phyloP scores from a whole-genome alignment of 2,888 invertebrate genomes.

The Hecatera dysodea region DNA sequence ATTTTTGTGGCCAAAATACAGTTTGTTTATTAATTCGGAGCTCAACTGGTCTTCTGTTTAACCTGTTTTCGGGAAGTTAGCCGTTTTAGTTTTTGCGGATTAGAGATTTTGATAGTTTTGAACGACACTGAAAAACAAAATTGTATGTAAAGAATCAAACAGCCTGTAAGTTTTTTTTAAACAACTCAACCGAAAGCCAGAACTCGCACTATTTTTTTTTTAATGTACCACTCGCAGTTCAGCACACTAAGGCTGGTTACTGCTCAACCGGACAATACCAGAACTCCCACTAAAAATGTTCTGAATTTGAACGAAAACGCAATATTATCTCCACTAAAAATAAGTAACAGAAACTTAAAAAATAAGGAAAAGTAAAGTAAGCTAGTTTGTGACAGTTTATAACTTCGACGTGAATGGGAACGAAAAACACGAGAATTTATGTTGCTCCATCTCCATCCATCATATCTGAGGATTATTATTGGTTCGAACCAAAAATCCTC shows the following conservation, averaged over 20 bases:
- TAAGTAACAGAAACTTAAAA: too few relatives aligned
- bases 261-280: background rate
- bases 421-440: too few relatives aligned
- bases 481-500: background rate
- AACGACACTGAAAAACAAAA: background rate
- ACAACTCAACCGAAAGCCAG: background rate
- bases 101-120: background rate
- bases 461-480: background rate
- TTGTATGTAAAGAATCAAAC: background rate
- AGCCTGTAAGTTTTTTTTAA: background rate
- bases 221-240: too few relatives aligned
- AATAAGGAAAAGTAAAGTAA: too few relatives aligned
- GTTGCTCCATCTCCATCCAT: too few relatives aligned
- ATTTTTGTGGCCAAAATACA: constrained; percentile 72
- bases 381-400: too few relatives aligned
- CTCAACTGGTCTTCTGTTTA: constrained; percentile 54
- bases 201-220: background rate
- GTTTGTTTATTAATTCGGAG: constrained; percentile 66
- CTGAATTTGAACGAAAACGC: too few relatives aligned
- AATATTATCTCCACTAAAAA: too few relatives aligned
- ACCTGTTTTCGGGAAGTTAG: constrained; percentile 24
- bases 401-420: too few relatives aligned
- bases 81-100: constrained; percentile 14
- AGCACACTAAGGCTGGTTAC: too few relatives aligned
- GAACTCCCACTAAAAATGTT: background rate